phyloP scores from a whole-genome alignment of 2,888 invertebrate genomes.

The Ischnus inquisitorius region DNA sequence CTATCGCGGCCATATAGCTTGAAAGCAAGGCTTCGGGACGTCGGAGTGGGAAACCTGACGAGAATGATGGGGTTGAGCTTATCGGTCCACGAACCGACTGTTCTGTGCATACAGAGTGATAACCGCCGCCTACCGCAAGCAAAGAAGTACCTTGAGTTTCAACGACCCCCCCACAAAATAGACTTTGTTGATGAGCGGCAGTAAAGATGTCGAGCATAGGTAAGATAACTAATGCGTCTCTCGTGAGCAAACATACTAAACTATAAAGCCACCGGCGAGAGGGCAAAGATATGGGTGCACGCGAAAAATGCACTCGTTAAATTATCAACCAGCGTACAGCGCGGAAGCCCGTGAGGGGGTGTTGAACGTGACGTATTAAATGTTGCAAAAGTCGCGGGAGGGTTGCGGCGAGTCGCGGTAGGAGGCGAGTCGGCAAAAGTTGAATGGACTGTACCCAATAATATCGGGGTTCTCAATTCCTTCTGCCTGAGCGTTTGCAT shows the following conservation, averaged over 20 bases:
- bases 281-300: conserved; percentile 10
- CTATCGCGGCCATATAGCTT: conserved; percentile 57
- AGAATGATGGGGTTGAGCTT: conserved; percentile 63
- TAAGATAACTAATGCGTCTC: conserved; percentile 56
- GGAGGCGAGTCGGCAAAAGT: conserved; percentile 41
- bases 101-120: conserved; percentile 52
- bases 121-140: not conserved
- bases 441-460: conserved; percentile 59
- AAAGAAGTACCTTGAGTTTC: conserved; percentile 18
- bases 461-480: conserved; percentile 65
- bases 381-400: conserved; percentile 53
- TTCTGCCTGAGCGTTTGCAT: not conserved
- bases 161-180: not conserved
- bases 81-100: conserved; percentile 60
- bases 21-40: conserved; percentile 42
- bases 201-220: conserved; percentile 61
- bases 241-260: conserved; percentile 44
- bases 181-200: conserved; percentile 25
- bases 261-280: not conserved
- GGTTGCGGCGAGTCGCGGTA: conserved; percentile 25
- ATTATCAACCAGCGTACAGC: conserved; percentile 19
- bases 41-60: not conserved
- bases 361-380: conserved; percentile 43
- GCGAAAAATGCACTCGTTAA: conserved; percentile 12
- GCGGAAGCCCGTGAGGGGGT: not conserved